Conservation (phyloP, 2,797 vertebrate species). For the Sebastes reedi region DNA sequence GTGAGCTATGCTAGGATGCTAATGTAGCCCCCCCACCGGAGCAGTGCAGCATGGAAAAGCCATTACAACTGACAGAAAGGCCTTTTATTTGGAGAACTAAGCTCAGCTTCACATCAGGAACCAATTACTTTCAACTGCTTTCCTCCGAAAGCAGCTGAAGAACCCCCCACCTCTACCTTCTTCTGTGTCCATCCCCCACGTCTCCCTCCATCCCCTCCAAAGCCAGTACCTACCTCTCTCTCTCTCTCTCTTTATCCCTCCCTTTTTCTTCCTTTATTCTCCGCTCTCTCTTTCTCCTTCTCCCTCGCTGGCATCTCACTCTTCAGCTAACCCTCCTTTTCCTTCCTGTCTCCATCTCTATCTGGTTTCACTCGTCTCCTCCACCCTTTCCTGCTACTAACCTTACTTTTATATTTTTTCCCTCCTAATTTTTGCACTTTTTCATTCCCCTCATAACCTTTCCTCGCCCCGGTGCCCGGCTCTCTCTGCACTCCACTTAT, state of each 20-base stretch:
- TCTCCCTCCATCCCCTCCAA: not conserved
- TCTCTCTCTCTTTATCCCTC: constrained; percentile 32
- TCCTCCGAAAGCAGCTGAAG: constrained; percentile 49
- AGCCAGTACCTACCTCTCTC: constrained; percentile 20
- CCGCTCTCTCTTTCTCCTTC: constrained; percentile 29
- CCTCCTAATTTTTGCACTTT: constrained; percentile 7
- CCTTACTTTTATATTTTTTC: constrained; percentile 33
- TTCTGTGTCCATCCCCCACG: constrained; percentile 34
- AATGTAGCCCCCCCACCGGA: constrained; percentile 43
- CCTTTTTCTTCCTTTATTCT: constrained; percentile 46
- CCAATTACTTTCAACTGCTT: constrained; percentile 76
- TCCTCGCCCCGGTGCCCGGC: not conserved
- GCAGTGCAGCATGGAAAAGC: constrained; percentile 73
- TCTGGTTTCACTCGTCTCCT: constrained; percentile 60
- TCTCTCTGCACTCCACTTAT: constrained; percentile 13
- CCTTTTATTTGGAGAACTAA: constrained; percentile 78
- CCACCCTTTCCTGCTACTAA: constrained; percentile 69
- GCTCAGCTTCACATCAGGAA: constrained; percentile 84
- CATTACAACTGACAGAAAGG: constrained; percentile 79
- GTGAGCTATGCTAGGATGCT: constrained; percentile 49
- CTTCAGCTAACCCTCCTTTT: constrained; percentile 63
- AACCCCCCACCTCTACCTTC: constrained; percentile 40
- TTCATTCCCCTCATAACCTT: constrained; percentile 26
- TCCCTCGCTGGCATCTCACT: constrained; percentile 31
- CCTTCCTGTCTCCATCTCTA: constrained; percentile 70